A percentile compares a stretch with the other conserved stretches of the same genome.
Evolutionary conservation across 2,888 invertebrate genomes (phyloP).

Genomic region (Agriopis leucophaearia): DNA sequence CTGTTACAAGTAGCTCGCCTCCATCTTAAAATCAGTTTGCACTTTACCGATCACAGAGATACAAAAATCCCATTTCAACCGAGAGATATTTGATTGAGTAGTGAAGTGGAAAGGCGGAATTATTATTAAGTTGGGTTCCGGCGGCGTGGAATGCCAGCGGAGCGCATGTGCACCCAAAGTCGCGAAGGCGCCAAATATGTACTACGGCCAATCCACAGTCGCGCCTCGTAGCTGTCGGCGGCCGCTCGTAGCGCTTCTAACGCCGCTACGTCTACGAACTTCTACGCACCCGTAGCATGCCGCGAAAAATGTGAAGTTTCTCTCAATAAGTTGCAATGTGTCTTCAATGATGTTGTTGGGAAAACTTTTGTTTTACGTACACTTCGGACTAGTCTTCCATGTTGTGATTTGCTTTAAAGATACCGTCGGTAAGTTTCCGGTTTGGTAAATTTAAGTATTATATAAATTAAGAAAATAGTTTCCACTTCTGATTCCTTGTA

Average conservation of each 20-base stretch:
- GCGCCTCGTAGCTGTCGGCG: constrained; percentile 58
- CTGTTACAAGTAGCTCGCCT: background rate
- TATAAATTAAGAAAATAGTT: background rate
- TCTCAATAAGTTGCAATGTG: constrained; percentile 71
- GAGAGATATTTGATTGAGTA: constrained; percentile 53
- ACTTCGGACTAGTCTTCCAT: constrained; percentile 85
- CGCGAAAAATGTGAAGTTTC: constrained; percentile 67
- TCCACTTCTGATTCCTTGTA: background rate
- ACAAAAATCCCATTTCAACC: constrained; percentile 45
- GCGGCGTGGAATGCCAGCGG: constrained; percentile 51
- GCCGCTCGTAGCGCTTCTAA: constrained; percentile 66
- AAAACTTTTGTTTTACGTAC: constrained; percentile 83
- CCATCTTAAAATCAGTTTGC: constrained; percentile 14
- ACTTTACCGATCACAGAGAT: constrained; percentile 23
- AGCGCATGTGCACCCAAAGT: constrained; percentile 76
- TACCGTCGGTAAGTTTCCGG: constrained; percentile 73
- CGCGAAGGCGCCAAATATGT: constrained; percentile 55
- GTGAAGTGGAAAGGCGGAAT: constrained; percentile 56
- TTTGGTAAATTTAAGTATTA: background rate
- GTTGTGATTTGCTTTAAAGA: constrained; percentile 85
- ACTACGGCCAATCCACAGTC: constrained; percentile 62
- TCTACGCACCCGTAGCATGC: constrained; percentile 65
- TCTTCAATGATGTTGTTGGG: constrained; percentile 82
- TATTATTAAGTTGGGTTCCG: constrained; percentile 61
- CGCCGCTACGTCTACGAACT: constrained; percentile 59